Base-by-base conservation (phyloP, 2,888 invertebrate genomes). In the Drosophila emarginata region DNA sequence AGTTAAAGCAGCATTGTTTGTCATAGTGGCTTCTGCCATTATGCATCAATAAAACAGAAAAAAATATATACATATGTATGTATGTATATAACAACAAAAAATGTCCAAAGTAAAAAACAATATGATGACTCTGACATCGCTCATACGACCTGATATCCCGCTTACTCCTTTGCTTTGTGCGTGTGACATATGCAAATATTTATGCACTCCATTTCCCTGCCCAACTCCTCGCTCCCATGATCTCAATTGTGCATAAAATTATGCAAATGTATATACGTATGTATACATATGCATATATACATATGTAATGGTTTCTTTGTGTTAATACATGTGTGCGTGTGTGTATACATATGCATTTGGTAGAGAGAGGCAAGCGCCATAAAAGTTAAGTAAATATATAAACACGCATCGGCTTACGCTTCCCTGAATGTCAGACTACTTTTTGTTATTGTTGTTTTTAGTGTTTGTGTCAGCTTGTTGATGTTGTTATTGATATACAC, bases 361-460 rank as follows among this genome's bases (percentile, higher is more conserved):
- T 11, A 45, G 40, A 28, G 45, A 37, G 14, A 53, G 56, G 52
- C 64, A 69, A 59, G 28, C 32, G 21, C 51, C 62, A 67, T 77
- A 67, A 84, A 87, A 82, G 88, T 84, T 84, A 84, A 88, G 79
- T 81, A 88, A 84, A 84, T 87, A 88, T 78, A 88, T 81, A 84
- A 88, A 87, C 75, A 83, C 50, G 65, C 75, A 71, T 70, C 76
- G 77, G 75, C 75, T 81, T 84, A 79, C 82, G 79, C 75, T 59
- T 77, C 74, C 81, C 84, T 73, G 80, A 36, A 67, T 76, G 83
- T 64, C 80, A 63, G 73, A 52, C 67, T 68, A 68, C 65, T 68
- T 68, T 77, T 80, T 72, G 68, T 80, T 84, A 66, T 72, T 77
- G 26, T 70, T 76, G 54, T 57, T 60, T 81, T 72, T 77, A 21